Conservation (phyloP, 2,888 invertebrate genomes). For the Tiphia femorata region DNA sequence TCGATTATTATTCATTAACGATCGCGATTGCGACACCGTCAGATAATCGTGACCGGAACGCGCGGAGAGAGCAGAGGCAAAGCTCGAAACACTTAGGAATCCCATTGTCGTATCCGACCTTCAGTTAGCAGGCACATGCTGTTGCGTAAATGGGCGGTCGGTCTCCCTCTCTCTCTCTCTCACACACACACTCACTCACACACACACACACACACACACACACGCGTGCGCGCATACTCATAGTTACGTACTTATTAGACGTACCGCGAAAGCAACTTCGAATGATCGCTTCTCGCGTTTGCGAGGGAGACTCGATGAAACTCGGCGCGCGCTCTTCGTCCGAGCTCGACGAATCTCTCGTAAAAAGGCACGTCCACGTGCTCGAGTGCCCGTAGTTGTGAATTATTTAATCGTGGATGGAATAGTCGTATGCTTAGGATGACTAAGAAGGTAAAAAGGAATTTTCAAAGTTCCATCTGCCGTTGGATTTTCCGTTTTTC, state of each 20-base stretch:
- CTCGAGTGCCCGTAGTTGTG: no score
- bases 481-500: no score
- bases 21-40: constrained; percentile 36
- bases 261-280: constrained; percentile 38
- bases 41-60: constrained; percentile 44
- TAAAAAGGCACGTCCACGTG: not conserved
- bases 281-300: constrained; percentile 33
- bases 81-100: constrained; percentile 35
- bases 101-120: constrained; percentile 52
- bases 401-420: no score
- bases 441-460: no score
- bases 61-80: constrained; percentile 34
- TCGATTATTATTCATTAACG: constrained; percentile 26
- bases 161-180: no score
- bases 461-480: no score
- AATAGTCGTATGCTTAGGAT: no score
- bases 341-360: not conserved
- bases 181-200: no score
- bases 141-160: constrained; percentile 54
- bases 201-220: no score
- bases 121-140: constrained; percentile 31
- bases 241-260: constrained; percentile 36
- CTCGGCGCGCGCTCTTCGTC: not conserved
- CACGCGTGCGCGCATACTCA: constrained; percentile 39
- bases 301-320: constrained; percentile 7